Percentiles rank a stretch among this genome's conserved stretches.
Evolutionary conservation across 2,797 vertebrate species (phyloP).

Genomic region (Stomatorhinus walkeri): DNA sequence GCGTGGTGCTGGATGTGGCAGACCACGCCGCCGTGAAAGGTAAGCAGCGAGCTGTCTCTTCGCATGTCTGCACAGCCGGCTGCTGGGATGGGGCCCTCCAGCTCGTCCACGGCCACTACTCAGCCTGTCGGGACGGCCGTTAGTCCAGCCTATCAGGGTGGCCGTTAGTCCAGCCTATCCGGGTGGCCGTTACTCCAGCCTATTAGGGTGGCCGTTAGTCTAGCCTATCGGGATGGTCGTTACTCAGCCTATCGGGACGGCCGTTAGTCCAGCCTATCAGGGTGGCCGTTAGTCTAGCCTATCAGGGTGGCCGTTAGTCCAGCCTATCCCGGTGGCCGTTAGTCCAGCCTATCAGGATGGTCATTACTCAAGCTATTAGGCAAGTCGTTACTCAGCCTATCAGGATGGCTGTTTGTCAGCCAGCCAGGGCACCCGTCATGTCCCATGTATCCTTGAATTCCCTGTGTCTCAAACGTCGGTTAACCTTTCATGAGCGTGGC

Average conservation of each 20-base stretch:
- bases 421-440: neutral
- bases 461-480: neutral
- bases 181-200: neutral
- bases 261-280: neutral
- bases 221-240: neutral
- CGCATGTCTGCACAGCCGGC: neutral
- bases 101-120: neutral
- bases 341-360: neutral
- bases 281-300: neutral
- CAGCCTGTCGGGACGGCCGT: neutral
- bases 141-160: neutral
- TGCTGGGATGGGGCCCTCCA: neutral
- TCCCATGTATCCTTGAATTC: neutral
- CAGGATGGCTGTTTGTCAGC: neutral
- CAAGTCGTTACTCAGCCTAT: neutral
- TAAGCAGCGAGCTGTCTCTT: slow-evolving; percentile 40
- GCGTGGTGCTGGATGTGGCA: slow-evolving; percentile 82
- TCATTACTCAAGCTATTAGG: neutral
- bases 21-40: slow-evolving; percentile 72
- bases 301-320: neutral
- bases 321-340: neutral
- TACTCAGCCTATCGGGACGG: neutral
- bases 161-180: neutral
- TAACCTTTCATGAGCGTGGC: neutral
- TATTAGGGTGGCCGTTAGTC: neutral